Evolutionary conservation across 2,113 vertebrate genomes (phyloP), one percentile per base, ranked within the genome.

Genomic region (Stigmatopora nigra): DNA sequence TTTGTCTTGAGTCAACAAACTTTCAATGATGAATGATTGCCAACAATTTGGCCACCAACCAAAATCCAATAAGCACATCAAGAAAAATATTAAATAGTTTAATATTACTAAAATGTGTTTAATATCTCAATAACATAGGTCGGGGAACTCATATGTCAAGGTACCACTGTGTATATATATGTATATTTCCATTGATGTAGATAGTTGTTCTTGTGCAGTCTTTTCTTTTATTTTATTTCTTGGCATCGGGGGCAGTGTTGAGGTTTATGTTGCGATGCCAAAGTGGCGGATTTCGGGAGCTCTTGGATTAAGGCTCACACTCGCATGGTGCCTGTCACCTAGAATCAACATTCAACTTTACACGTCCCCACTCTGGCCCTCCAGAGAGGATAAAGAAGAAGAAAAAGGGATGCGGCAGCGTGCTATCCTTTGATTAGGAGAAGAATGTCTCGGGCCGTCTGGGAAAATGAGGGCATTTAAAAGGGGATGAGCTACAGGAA

Each of bases 321-420:
- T 89, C 81, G 87, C 84, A 84, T 77, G 80, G 79, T 84, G 70
- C 66, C 85, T 84, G 87, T 80, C 86, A 78, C 83, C 78, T 78
- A 69, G 75, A 80, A 88, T 89, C 85, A 89, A 68, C 80, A 76
- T 89, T 83, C 70, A 68, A 72, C 82, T 84, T 87, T 79, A 78
- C 78, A 78, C 76, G 19, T 85, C 72, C 76, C 69, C 76, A 61
- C 74, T 71, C 68, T 67, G 73, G 69, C 65, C 73, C 41, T 65
- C 72, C 17, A 56, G 56, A 72, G 56, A 25, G 65, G 31, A 65
- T 51, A 49, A 61, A 16, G 36, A 57, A 16, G 52, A 61, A 16
- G 36, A 57, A 16, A 58, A 14, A 61, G 47, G 36, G 25, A 47
- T 1, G 1, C 11, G 56, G 2, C 38, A 41, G 20, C 46, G 62